Base-by-base conservation (phyloP, 2,113 vertebrate species). In the Anseranas semipalmata region DNA sequence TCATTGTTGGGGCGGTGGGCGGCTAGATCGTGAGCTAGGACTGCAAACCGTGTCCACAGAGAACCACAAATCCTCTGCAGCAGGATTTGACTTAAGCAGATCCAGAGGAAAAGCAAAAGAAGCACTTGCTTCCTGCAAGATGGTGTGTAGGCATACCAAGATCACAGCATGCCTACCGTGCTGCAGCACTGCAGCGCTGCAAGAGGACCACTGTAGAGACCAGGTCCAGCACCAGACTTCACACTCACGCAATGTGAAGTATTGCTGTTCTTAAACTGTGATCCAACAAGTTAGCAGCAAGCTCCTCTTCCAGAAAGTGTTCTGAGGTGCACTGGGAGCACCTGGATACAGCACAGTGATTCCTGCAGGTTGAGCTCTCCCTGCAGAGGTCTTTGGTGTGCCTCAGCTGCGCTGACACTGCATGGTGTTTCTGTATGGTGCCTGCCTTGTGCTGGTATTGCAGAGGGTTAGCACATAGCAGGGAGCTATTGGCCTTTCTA, bases 21-120 rank as follows among this genome's bases (percentile, higher is more conserved):
- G 43, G 11, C 46, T 32, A 7, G 10, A 5, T 3, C 0, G 0
- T 55, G 33, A 88, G 30, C 58, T 27, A 43, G 60, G 59, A 35
- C 50, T 81, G 53, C 70, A 65, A 56, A 62, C 77, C 32, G 65
- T 7, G 20, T 67, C 27, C 48, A 45, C 27, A 39, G 73, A 50
- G 59, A 82, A 33, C n/a, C 52, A 50, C 10, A 6, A 9, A 10
- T 18, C 33, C 50, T 53, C 48, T 53, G 62, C 48, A 35, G 50
- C 33, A 65, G 48, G n/a, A 35, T 16, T 16, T 3, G 1, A 35
- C 55, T 56, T 56, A 8, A 25, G 53, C 27, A 75, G 13, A 52
- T 21, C 27, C 68, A 70, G 48, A 70, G 62, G 48, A n/a, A 56
- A 74, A 43, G 60, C 37, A 59, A 56, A 37, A 25, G 43, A 71